These are phyloP conservation scores for Tachypleus tridentatus DNA, from an alignment of 1,140 invertebrate species.

Conservation along the genomic window DNA sequence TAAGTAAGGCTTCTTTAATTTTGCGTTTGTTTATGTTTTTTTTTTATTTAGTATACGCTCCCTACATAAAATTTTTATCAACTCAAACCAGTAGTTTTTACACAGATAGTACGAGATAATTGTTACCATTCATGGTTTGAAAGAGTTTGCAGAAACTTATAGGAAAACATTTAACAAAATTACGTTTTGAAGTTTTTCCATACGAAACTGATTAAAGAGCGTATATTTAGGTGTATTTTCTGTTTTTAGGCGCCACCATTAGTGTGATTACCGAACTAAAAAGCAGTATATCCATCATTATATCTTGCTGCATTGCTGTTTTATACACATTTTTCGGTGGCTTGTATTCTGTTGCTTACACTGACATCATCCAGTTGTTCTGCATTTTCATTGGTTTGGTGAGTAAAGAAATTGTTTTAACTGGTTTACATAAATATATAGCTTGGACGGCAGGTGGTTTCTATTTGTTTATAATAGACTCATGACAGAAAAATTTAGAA, in stretches of 20 bases:
- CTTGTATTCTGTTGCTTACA: conserved; percentile 95
- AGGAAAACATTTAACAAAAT: not conserved
- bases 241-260: conserved; percentile 64
- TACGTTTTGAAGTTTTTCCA: not conserved
- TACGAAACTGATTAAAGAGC: not conserved
- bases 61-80: too few species aligned
- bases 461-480: too few species aligned
- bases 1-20: too few species aligned
- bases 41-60: too few species aligned
- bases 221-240: not conserved
- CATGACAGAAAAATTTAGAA: too few species aligned
- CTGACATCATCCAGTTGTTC: conserved; percentile 96
- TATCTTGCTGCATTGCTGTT: conserved; percentile 89
- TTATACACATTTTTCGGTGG: conserved; percentile 98
- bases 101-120: too few species aligned
- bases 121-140: too few species aligned
- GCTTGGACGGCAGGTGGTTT: too few species aligned
- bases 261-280: conserved; percentile 94
- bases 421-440: too few species aligned
- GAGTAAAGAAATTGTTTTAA: conserved; percentile 29
- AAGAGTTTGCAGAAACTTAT: not conserved
- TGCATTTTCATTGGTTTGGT: conserved; percentile 94
- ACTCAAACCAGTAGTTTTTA: too few species aligned
- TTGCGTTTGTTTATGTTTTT: too few species aligned
- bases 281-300: conserved; percentile 78